Base-by-base conservation (phyloP, 2,888 invertebrate species). In the Masnerella sp. region DNA sequence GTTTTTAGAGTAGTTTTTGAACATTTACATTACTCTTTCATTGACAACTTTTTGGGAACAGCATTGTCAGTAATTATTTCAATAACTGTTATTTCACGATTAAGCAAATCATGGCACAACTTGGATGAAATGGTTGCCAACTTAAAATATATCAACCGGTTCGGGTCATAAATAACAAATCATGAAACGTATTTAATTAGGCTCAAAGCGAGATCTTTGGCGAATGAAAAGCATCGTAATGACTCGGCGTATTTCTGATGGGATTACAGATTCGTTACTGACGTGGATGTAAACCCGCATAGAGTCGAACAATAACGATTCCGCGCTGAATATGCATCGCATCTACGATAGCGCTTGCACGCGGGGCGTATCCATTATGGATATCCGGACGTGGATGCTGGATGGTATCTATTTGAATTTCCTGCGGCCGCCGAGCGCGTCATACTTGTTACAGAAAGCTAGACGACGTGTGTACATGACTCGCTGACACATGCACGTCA, bases 311-410 rank as follows among this genome's bases (percentile, higher is more conserved):
- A 82, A 80, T 80, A 77, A 77, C 75, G 69, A 80, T 75, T 80
- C 76, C 59, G 65, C 61, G 64, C 81, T 83, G 82, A 83, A 83
- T 83, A 83, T 83, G 82, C 81, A 83, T 79, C 79, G 80, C 78
- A 78, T 79, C 80, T 76, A 73, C 75, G 77, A 78, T 81, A 79
- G 77, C 77, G 75, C 72, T 79, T 76, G 81, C 79, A 79, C 78
- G 80, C 77, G 73, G 74, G 73, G 76, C 76, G 74, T 80, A 82
- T 83, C 80, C 82, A 82, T 82, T 82, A 83, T 83, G 79, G 79
- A 79, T 81, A 82, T 78, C 76, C 77, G 75, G 36, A 65, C 49
- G 30, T 70, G 70, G 51, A 67, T 71, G 62, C 76, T 76, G 74
- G 45, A 65, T 72, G 65, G 36, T 74, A 72, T 78, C 71, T 67